Evolutionary conservation across 1,140 invertebrate genomes (phyloP), one percentile per base, ranked within the genome.

Genomic region (Lethrus apterus): DNA sequence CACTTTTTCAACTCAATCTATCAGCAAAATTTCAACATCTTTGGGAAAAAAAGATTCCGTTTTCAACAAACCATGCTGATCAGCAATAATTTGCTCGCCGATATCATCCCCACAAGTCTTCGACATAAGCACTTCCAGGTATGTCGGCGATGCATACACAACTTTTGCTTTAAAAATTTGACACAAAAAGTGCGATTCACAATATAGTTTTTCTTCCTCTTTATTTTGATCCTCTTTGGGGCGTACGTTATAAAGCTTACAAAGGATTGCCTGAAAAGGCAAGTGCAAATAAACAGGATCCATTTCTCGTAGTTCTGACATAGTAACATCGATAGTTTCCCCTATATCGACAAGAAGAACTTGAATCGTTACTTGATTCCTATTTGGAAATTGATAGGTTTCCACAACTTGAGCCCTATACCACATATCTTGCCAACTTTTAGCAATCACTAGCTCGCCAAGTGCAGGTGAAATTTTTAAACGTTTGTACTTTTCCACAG

Each of bases 381-480:
- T 21, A 9, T 38, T 18, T 1, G 19, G 9, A 23, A 21, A 23
- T 5, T 38, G 35, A 8, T 38, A 38, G 20, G 20, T 23, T 5
- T 46, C 48, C 5, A 34, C 3, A 3, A 50, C 44, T 10, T 11
- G 20, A 7, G 34, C 48, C 3, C 48, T 33, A 29, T 46, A 46
- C 48, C 48, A 50, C 9, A 23, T 23, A 4, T 41, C 24, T 20
- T 50, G 36, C 11, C 36, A 31, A 40, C 31, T 50, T 18, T 50
- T 50, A 2, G 44, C 48, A 10, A 50, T 46, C 15, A 50, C 34
- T 10, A 50, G 23, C 23, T 50, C 48, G 3, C 44, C 44, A 1
- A 29, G 13, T 8, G 48, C 48, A 11, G 48, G 48, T 15, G 3
- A 24, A 15, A 38, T 30, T 13, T 24, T 10, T n/a, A 50, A 46